Percentiles rank a stretch among this genome's conserved stretches.
Conservation (phyloP, 2,113 vertebrate genomes). For the Xiphorhynchus elegans region DNA sequence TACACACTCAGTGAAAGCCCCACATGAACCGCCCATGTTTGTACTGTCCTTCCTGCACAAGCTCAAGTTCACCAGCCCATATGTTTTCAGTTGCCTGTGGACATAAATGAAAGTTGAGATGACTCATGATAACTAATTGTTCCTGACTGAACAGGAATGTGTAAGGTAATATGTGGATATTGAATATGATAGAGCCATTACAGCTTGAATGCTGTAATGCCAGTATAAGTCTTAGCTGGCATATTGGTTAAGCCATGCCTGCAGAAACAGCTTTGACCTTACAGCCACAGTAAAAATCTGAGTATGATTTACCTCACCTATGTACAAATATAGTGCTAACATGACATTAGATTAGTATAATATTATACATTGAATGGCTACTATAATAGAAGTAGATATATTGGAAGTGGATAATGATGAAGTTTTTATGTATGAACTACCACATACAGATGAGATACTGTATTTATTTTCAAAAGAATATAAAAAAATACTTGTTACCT, state of each 20-base stretch:
- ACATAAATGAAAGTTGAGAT: neutral
- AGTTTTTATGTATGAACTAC: neutral
- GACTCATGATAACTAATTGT: neutral
- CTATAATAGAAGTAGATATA: neutral
- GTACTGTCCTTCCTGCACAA: neutral
- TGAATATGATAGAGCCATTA: neutral
- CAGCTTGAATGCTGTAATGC: neutral
- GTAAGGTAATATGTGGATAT: neutral
- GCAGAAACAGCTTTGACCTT: neutral
- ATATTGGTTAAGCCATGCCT: neutral
- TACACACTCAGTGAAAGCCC: neutral
- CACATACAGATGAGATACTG: neutral
- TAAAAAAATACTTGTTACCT: neutral
- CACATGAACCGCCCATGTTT: neutral
- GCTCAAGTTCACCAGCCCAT: neutral
- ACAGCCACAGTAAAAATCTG: neutral
- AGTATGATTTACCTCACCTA: neutral
- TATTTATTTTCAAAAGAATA: neutral
- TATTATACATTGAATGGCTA: conserved; percentile 65
- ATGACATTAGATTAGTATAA: neutral
- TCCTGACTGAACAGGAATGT: neutral
- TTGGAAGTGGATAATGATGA: neutral
- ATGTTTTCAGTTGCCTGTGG: neutral
- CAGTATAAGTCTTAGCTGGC: neutral
- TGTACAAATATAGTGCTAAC: neutral